A percentile compares a stretch with the other conserved stretches of the same genome.
These are phyloP conservation scores for Macrophya alboannulata DNA, from an alignment of 2,888 invertebrate genomes.

Conservation along the genomic window DNA sequence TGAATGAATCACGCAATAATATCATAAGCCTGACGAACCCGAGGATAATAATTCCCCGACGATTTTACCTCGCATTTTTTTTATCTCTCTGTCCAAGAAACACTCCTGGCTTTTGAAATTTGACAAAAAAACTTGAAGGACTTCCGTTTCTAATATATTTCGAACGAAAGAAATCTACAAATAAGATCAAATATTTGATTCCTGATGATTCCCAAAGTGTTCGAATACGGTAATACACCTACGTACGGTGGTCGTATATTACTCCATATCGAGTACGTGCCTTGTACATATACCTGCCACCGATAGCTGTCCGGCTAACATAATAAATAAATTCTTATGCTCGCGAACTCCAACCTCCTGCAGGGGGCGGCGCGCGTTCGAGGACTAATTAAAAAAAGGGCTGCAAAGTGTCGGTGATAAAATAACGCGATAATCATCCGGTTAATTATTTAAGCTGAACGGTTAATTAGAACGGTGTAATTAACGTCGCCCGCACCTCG, in stretches of 20 bases:
- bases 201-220: not conserved
- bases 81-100: not conserved
- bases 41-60: not conserved
- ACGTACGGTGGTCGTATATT: not conserved
- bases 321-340: slow-evolving; percentile 19
- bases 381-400: slow-evolving; percentile 16
- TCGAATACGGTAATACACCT: not conserved
- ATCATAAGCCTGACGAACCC: not conserved
- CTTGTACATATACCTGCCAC: not conserved
- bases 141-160: not conserved
- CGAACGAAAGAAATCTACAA: not conserved
- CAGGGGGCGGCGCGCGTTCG: not conserved
- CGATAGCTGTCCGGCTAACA: not conserved
- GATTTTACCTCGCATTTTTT: not conserved
- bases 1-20: slow-evolving; percentile 8
- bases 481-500: slow-evolving; percentile 30
- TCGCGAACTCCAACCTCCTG: slow-evolving; percentile 29
- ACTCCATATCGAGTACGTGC: not conserved
- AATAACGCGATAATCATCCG: slow-evolving; percentile 49
- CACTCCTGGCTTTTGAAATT: not conserved
- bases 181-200: not conserved
- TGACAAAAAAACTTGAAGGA: not conserved
- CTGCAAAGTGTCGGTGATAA: slow-evolving; percentile 49
- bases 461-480: slow-evolving; percentile 49
- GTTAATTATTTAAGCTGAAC: slow-evolving; percentile 50